Base-by-base conservation (phyloP, 2,113 vertebrate genomes). In the Raja brachyura region DNA sequence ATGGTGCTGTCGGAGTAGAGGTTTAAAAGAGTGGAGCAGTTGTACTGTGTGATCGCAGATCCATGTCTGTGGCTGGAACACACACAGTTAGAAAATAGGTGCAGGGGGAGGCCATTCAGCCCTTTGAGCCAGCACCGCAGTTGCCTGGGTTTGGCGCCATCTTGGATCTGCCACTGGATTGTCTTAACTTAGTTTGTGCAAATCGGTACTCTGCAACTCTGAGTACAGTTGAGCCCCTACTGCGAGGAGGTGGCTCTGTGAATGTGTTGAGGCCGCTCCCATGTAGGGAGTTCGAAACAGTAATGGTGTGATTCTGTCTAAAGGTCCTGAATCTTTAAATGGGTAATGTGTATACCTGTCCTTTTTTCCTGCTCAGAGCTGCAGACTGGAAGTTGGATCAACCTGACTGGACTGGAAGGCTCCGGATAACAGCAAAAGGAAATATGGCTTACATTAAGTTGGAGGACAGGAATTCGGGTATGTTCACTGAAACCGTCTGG, bases 381-480 rank as follows among this genome's bases (percentile, higher is more conserved):
- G 98, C 98, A 0, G 98, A 99, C 93, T 99, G 98, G 98, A 99
- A 99, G 95, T 96, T 99, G 96, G 98, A 98, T 75, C 98, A 99
- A 94, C 98, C 98, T 0, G 95, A 97, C 0, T 99, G 98, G 98
- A 99, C 96, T 33, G 98, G 98, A 7, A 95, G 98, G 93, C 95
- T 99, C 96, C 97, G 98, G 74, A 97, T 99, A 94, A 99, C 97
- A 0, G 96, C 98, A 0, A 97, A 96, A 94, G 98, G 97, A 93
- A 98, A 97, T 93, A 93, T 95, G 3, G 98, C 97, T 0, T 98
- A 94, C 95, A 98, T 99, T 93, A 98, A 97, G 94, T 96, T 99
- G 94, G 98, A 99, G 94, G 98, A 99, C 95, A 98, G 94, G 95
- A 98, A 93, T 93, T 97, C 98, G 93, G 98, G 98, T 99, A 93